These are phyloP conservation scores for Pomatorhinus ruficollis DNA, from an alignment of 2,113 vertebrate genomes.

Conservation along the genomic window DNA sequence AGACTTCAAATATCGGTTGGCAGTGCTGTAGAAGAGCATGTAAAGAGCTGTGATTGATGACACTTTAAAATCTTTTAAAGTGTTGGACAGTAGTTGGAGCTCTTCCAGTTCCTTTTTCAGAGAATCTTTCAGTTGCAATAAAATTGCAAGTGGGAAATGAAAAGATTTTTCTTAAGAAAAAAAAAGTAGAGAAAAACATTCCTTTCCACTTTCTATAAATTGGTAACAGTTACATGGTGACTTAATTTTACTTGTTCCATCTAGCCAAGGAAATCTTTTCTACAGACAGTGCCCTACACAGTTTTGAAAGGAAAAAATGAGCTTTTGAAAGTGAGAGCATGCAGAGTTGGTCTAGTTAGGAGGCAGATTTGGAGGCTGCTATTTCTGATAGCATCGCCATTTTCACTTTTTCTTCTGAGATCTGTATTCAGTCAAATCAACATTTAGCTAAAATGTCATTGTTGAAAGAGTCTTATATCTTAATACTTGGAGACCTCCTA, in stretches of 20 bases:
- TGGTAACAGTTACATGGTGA: background rate
- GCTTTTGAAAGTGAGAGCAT: background rate
- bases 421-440: background rate
- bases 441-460: background rate
- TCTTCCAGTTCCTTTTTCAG: constrained; percentile 29
- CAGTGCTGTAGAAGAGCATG: background rate
- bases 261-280: background rate
- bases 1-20: background rate
- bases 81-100: constrained; percentile 35
- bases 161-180: background rate
- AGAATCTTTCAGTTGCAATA: background rate
- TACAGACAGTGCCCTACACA: background rate
- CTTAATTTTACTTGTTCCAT: background rate
- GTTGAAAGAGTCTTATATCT: background rate
- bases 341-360: background rate
- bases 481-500: background rate
- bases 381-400: background rate
- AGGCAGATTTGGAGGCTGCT: background rate
- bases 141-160: background rate
- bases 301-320: constrained; percentile 16
- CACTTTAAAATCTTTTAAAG: constrained; percentile 11
- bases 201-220: background rate
- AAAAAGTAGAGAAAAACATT: background rate
- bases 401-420: background rate
- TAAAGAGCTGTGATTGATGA: constrained; percentile 14